Evolutionary conservation across 92 coral and sea anemone species (phyloP).

Genomic region (Zoanthus sociatus): DNA sequence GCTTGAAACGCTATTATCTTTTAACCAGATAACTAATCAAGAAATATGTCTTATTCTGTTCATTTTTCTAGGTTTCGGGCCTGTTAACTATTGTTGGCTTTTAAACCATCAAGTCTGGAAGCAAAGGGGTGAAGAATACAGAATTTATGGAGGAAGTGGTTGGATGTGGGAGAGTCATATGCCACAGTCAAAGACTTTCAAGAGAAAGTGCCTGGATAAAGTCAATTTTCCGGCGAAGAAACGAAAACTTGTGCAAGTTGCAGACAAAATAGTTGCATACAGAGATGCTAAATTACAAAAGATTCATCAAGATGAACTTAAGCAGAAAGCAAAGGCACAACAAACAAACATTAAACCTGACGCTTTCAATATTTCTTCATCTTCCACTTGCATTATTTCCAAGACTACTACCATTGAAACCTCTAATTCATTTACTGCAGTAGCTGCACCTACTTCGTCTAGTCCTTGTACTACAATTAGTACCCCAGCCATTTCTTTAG

Average conservation of each 20-base stretch:
- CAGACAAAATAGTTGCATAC: conserved; percentile 69
- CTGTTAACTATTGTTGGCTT: conserved; percentile 95
- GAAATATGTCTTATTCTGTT: not conserved
- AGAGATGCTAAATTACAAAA: conserved; percentile 68
- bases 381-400: not conserved
- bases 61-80: conserved; percentile 47
- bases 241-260: conserved; percentile 73
- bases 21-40: no score
- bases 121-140: conserved; percentile 98
- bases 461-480: not conserved
- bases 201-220: conserved; percentile 63
- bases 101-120: conserved; percentile 99
- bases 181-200: conserved; percentile 77
- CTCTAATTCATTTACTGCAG: not conserved
- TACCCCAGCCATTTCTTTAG: not conserved
- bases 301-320: conserved; percentile 61
- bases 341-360: conserved; percentile 41
- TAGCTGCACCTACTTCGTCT: not conserved
- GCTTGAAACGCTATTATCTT: no score
- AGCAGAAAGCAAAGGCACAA: conserved; percentile 54
- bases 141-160: conserved; percentile 97
- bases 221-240: conserved; percentile 83
- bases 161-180: conserved; percentile 97
- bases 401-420: not conserved
- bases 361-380: not conserved